These are phyloP conservation scores for Phyllostomus discolor DNA, from an alignment of 2,113 vertebrate species.

Conservation along the genomic window DNA sequence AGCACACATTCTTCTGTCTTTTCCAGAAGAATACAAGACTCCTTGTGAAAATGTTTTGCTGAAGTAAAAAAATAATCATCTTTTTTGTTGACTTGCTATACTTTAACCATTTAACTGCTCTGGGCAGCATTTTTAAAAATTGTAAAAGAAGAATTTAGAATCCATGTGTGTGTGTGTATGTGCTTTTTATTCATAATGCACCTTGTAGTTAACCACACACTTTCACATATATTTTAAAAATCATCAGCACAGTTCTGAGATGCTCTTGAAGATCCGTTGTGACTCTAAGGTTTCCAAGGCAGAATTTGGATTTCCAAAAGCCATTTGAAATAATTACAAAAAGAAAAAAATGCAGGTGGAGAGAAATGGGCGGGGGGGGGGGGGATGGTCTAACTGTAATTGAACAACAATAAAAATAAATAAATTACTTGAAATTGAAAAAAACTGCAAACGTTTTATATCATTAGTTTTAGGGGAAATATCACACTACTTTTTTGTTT, in stretches of 20 bases:
- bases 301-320: constrained; percentile 23
- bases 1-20: not conserved
- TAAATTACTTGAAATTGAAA: not conserved
- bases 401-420: too few species aligned
- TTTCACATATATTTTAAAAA: not conserved
- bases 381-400: too few species aligned
- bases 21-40: not conserved
- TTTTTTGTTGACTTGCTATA: not conserved
- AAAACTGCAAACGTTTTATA: not conserved
- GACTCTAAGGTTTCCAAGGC: not conserved
- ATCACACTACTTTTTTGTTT: not conserved
- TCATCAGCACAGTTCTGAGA: not conserved
- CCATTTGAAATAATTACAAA: not conserved
- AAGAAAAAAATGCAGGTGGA: too few species aligned
- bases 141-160: not conserved
- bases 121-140: not conserved
- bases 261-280: not conserved
- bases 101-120: not conserved
- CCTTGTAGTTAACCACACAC: not conserved
- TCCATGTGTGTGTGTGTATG: not conserved
- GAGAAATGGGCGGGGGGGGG: too few species aligned
- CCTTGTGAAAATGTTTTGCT: not conserved
- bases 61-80: not conserved
- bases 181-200: not conserved
- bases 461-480: not conserved